Evolutionary conservation across 1,140 invertebrate genomes (phyloP).

Genomic region (Phocides pigmalion): DNA sequence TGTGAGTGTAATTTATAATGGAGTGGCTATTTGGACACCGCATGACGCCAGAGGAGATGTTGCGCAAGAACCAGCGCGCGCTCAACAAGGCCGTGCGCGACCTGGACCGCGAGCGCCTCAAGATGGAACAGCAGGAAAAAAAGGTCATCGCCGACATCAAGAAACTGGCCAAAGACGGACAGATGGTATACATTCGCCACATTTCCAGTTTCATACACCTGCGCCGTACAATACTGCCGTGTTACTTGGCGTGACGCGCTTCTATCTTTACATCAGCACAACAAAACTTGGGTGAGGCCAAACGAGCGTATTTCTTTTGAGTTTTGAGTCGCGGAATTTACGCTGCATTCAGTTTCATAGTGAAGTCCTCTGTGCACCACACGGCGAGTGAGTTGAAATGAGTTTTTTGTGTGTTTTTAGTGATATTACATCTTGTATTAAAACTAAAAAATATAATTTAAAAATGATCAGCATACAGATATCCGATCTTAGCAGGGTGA

Average conservation of each 20-base stretch:
- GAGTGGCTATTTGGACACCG: constrained; percentile 99
- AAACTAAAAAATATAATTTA: too few relatives aligned
- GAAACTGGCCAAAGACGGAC: constrained; percentile 99
- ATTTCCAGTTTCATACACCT: too few relatives aligned
- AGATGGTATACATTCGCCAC: constrained; percentile 98
- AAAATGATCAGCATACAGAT: too few relatives aligned
- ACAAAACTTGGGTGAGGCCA: constrained; percentile 1
- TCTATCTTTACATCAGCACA: too few relatives aligned
- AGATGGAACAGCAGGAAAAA: constrained; percentile 99
- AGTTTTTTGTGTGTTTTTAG: not conserved
- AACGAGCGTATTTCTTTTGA: not conserved
- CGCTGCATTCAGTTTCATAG: not conserved
- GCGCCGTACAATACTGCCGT: too few relatives aligned
- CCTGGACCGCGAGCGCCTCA: constrained; percentile 95
- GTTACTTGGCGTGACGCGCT: too few relatives aligned
- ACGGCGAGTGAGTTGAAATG: not conserved
- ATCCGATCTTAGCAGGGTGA: not conserved
- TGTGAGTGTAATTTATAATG: constrained; percentile 84
- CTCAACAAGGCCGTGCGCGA: constrained; percentile 99
- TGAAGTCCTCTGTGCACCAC: not conserved
- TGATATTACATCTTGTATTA: too few relatives aligned
- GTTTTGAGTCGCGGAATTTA: not conserved
- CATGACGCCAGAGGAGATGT: constrained; percentile 98
- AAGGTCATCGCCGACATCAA: constrained; percentile 99
- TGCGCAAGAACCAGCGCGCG: constrained; percentile 98